A percentile compares a stretch with the other conserved stretches of the same genome.
phyloP scores from a whole-genome alignment of 2,797 vertebrate genomes.

The Paramormyrops hopkinsi region DNA sequence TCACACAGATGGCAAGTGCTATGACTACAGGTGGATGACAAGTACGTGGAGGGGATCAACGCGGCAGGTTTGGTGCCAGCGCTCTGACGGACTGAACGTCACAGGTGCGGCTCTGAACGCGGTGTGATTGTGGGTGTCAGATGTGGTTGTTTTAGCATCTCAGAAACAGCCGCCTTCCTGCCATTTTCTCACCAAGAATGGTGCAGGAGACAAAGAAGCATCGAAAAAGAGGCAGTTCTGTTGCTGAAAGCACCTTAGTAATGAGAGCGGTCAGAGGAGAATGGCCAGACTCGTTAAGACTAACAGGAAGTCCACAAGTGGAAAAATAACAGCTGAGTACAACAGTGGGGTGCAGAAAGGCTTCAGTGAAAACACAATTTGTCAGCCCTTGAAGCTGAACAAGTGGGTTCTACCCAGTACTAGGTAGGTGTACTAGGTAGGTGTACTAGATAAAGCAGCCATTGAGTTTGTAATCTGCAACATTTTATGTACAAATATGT shows the following conservation, averaged over 20 bases:
- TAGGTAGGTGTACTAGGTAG: not conserved
- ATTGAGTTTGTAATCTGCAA: not conserved
- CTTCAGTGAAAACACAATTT: not conserved
- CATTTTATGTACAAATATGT: not conserved
- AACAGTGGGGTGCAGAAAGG: not conserved
- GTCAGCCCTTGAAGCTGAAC: not conserved
- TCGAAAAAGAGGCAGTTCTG: not conserved
- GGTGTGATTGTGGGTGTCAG: not conserved
- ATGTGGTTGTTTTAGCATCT: not conserved
- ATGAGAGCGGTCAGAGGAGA: not conserved
- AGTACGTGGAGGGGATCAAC: constrained; percentile 84
- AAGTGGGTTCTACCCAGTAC: not conserved
- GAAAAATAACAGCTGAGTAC: not conserved
- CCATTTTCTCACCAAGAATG: not conserved
- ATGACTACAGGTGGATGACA: constrained; percentile 86
- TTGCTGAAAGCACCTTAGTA: not conserved
- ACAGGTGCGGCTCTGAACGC: constrained; percentile 66
- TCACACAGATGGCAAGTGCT: constrained; percentile 79
- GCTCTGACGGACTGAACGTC: constrained; percentile 85
- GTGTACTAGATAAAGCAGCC: not conserved
- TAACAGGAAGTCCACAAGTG: too few species aligned
- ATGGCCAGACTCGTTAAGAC: not conserved
- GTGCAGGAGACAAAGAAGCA: not conserved
- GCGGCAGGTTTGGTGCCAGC: constrained; percentile 88
- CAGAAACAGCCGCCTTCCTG: not conserved